Percentiles rank a stretch among this genome's conserved stretches.
These are phyloP conservation scores for Tragelaphus buxtoni DNA, from an alignment of 2,113 vertebrate genomes.

Conservation along the genomic window DNA sequence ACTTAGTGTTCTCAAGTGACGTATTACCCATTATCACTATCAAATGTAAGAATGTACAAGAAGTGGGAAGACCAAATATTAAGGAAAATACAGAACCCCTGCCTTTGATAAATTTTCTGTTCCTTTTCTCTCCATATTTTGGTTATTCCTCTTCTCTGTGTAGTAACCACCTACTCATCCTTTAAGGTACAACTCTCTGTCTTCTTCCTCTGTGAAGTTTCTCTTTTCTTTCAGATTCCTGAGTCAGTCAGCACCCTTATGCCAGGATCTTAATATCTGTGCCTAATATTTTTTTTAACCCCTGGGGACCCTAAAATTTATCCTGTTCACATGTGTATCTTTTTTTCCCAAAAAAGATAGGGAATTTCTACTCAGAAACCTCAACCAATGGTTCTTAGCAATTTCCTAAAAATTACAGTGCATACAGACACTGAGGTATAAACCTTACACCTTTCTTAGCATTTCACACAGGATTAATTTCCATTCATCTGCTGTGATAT, in stretches of 20 bases:
- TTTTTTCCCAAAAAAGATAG: not conserved
- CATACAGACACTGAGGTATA: not conserved
- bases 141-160: not conserved
- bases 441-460: not conserved
- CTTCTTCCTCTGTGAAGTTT: not conserved
- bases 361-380: not conserved
- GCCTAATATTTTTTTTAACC: too few species aligned
- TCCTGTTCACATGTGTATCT: not conserved
- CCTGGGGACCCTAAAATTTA: not conserved
- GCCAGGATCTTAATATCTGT: not conserved
- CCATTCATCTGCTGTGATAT: not conserved
- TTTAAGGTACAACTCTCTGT: not conserved
- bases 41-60: not conserved
- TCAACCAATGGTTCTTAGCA: not conserved
- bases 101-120: not conserved
- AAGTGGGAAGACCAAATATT: not conserved
- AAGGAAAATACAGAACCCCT: not conserved
- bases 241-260: not conserved
- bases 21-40: not conserved
- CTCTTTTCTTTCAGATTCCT: not conserved
- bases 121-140: not conserved
- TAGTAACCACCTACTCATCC: not conserved
- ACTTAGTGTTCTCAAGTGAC: not conserved
- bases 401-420: not conserved
- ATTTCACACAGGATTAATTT: not conserved